A percentile compares a stretch with the other conserved stretches of the same genome.
These are phyloP conservation scores for Steinernema carpocapsae DNA, from an alignment of 2,888 invertebrate genomes.

Conservation along the genomic window DNA sequence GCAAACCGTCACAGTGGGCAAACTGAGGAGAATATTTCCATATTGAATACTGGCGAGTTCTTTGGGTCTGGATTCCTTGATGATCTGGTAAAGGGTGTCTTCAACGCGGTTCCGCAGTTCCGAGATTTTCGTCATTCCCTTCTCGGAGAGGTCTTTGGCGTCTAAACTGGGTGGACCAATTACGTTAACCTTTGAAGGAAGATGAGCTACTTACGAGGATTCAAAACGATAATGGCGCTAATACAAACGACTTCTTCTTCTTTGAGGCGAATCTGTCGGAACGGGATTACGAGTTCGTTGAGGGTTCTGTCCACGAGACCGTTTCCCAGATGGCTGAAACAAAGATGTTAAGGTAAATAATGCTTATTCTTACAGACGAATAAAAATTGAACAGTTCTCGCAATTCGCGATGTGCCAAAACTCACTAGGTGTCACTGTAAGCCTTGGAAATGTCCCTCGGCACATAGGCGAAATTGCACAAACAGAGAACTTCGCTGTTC, in stretches of 20 bases:
- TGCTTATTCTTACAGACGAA: too few relatives aligned
- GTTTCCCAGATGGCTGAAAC: constrained; percentile 63
- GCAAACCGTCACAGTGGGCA: constrained; percentile 61
- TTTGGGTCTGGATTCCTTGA: constrained; percentile 56
- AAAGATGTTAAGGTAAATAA: background rate
- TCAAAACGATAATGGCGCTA: constrained; percentile 61
- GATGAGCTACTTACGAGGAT: constrained; percentile 56
- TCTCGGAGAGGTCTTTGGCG: constrained; percentile 58
- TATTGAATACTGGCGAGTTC: constrained; percentile 48
- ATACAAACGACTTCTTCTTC: constrained; percentile 66
- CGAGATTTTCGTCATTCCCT: constrained; percentile 52
- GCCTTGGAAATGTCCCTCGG: constrained; percentile 63
- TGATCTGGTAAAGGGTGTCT: constrained; percentile 58
- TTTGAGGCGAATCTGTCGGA: constrained; percentile 54
- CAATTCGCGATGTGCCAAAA: constrained; percentile 9
- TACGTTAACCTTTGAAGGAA: background rate
- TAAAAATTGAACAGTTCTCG: too few relatives aligned
- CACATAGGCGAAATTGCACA: constrained; percentile 66
- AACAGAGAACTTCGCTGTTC: constrained; percentile 59
- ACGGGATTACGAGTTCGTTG: constrained; percentile 62
- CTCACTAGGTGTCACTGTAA: constrained; percentile 64
- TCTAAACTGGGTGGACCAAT: constrained; percentile 47
- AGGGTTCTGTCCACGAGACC: constrained; percentile 61
- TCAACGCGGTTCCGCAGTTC: constrained; percentile 58
- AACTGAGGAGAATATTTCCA: constrained; percentile 59